These are phyloP conservation scores for Protodeltote pygarga DNA, from an alignment of 2,888 invertebrate species.

Conservation along the genomic window DNA sequence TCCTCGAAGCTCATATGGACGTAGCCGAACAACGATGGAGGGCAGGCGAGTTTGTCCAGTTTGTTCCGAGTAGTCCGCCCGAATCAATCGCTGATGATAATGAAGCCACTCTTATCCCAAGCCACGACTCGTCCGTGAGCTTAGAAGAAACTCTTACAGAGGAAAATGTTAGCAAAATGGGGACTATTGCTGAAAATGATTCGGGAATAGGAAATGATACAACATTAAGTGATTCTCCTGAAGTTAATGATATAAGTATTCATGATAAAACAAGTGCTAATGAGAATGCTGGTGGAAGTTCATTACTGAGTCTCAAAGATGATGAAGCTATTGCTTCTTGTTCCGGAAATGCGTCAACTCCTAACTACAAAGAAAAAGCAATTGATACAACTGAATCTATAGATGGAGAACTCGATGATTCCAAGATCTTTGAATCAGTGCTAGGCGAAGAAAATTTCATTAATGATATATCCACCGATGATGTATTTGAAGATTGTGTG, in stretches of 20 bases:
- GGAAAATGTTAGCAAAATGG: constrained; percentile 47
- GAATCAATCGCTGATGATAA: constrained; percentile 60
- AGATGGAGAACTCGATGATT: constrained; percentile 10
- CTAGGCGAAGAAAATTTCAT: constrained; percentile 19
- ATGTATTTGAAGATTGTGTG: constrained; percentile 74
- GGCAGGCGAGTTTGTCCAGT: constrained; percentile 59
- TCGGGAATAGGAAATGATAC: constrained; percentile 54
- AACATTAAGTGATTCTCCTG: constrained; percentile 36
- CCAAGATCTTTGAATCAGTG: constrained; percentile 19
- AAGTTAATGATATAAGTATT: constrained; percentile 19
- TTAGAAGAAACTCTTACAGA: constrained; percentile 75
- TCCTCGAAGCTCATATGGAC: constrained; percentile 74
- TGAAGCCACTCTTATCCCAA: constrained; percentile 68
- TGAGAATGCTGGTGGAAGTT: not conserved
- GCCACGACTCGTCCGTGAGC: constrained; percentile 62
- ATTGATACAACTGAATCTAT: constrained; percentile 4
- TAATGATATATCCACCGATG: constrained; percentile 49
- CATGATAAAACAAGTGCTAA: constrained; percentile 3
- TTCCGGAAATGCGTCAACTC: constrained; percentile 10
- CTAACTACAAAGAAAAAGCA: constrained; percentile 4
- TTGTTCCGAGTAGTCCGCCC: constrained; percentile 51
- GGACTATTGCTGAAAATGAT: constrained; percentile 46
- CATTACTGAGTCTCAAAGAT: constrained; percentile 7
- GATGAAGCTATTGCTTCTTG: constrained; percentile 7
- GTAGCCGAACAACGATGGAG: constrained; percentile 71